Base-by-base conservation (phyloP, 1,140 invertebrate genomes). In the Tetramorium parvispinum region DNA sequence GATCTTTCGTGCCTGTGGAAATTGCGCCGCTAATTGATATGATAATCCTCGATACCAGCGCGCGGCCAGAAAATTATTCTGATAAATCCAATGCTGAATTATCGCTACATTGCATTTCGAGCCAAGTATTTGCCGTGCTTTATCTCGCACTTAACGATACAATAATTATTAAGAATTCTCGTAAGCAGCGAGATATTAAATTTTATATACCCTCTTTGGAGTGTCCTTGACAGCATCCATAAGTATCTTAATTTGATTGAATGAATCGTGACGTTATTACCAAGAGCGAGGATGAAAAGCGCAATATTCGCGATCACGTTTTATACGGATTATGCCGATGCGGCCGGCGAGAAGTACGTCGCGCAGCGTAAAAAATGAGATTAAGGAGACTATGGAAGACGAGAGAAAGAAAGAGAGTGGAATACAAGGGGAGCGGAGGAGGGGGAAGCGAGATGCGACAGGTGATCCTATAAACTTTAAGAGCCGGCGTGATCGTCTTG, bases 381-480 rank as follows among this genome's bases (percentile, higher is more conserved):
- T 85, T 53, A 85, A 85, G 18, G 27, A 32, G n/a, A 57, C 73
- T 27, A 46, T 3, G 37, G 8, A 18, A 21, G 27, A 46, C 13
- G 24, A 51, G 40, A 51, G n/a, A 49, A 21, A 49, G 13, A 65
- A 10, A 37, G 1, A 57, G 49, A 16, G 79, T 46, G 8, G 10
- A 24, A 0, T 7, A 2, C 18, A 8, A 6, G 24, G 21, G 24
- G 49, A 43, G 21, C n/a, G n/a, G 46, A 16, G n/a, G 46, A 83
- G 18, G 32, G 40, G 43, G 77, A n/a, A 71, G 16, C 66, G 73
- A 78, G 73, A 78, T 66, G n/a, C 66, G 73, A 79, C 82, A 82
- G 40, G 68, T 57, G 43, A 49, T 32, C 46, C 24, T 85, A 85
- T 85, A 85, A 85, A 78, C 37, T 78, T 85, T 79, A 86, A 77